phyloP scores from a whole-genome alignment of 2,113 vertebrate genomes.

The Oryzias curvinotus region DNA sequence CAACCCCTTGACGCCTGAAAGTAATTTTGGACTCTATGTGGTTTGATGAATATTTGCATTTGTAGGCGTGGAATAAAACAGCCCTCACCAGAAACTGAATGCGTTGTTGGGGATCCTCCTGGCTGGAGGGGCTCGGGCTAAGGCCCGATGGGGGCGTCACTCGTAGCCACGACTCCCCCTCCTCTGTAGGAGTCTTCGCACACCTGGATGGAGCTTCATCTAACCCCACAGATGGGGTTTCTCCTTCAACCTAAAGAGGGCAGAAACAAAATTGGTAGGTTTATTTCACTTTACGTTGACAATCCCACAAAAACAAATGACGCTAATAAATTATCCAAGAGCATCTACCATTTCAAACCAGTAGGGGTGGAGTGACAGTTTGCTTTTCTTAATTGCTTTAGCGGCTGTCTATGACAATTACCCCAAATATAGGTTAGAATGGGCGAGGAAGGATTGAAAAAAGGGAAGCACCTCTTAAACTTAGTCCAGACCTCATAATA shows the following conservation, averaged over 20 bases:
- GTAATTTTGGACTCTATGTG: too few relatives aligned
- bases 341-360: conserved; percentile 36
- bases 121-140: conserved; percentile 59
- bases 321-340: conserved; percentile 46
- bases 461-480: conserved; percentile 69
- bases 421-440: conserved; percentile 6
- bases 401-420: not conserved
- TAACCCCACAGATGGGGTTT: conserved; percentile 67
- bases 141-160: conserved; percentile 64
- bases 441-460: conserved; percentile 61
- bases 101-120: conserved; percentile 65
- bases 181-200: conserved; percentile 71
- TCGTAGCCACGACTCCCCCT: conserved; percentile 69
- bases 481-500: conserved; percentile 72
- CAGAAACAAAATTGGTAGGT: not conserved
- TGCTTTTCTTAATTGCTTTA: too few relatives aligned
- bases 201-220: conserved; percentile 71
- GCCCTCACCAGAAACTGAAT: conserved; percentile 75
- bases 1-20: too few relatives aligned
- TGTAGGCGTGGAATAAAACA: too few relatives aligned
- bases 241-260: conserved; percentile 62
- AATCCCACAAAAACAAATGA: not conserved
- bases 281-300: not conserved
- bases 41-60: too few relatives aligned
- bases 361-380: not conserved